Percentiles rank a stretch among this genome's conserved stretches.
phyloP scores from a whole-genome alignment of 2,888 invertebrate genomes.

The Alloplasta piceator region DNA sequence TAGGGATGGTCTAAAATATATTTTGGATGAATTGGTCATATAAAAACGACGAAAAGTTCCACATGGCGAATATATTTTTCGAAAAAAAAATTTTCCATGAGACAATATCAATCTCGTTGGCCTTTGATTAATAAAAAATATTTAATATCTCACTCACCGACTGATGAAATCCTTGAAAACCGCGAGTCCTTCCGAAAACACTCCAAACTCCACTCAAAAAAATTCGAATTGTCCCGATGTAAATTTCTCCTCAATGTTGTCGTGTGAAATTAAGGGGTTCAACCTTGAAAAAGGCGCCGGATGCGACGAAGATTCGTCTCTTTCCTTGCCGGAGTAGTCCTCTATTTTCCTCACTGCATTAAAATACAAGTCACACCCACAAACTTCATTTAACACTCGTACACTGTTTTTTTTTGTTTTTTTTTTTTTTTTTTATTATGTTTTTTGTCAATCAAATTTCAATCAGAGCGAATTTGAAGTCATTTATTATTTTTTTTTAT shows the following conservation, averaged over 20 bases:
- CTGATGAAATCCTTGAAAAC: too few species aligned
- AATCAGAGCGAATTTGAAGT: not conserved
- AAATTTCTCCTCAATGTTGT: too few species aligned
- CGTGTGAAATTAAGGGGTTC: too few species aligned
- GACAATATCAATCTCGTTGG: too few species aligned
- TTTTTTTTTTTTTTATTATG: not conserved
- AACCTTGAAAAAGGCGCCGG: not conserved
- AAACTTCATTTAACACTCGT: constrained; percentile 37
- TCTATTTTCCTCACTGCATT: constrained; percentile 22
- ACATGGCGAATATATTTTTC: too few species aligned
- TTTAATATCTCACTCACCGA: too few species aligned
- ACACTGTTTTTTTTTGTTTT: constrained; percentile 11
- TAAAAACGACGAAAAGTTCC: too few species aligned
- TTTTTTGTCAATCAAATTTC: not conserved
- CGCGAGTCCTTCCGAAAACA: not conserved
- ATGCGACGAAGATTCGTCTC: not conserved
- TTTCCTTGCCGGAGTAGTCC: not conserved
- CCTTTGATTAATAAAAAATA: too few species aligned
- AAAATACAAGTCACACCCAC: constrained; percentile 43
- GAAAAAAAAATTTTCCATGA: too few species aligned
- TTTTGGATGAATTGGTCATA: too few species aligned
- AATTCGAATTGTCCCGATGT: not conserved
- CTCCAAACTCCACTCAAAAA: not conserved
- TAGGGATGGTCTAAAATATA: too few species aligned
- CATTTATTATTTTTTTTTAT: not conserved